These are phyloP conservation scores for Potorous gilbertii DNA, from an alignment of 2,797 vertebrate species.

Conservation along the genomic window DNA sequence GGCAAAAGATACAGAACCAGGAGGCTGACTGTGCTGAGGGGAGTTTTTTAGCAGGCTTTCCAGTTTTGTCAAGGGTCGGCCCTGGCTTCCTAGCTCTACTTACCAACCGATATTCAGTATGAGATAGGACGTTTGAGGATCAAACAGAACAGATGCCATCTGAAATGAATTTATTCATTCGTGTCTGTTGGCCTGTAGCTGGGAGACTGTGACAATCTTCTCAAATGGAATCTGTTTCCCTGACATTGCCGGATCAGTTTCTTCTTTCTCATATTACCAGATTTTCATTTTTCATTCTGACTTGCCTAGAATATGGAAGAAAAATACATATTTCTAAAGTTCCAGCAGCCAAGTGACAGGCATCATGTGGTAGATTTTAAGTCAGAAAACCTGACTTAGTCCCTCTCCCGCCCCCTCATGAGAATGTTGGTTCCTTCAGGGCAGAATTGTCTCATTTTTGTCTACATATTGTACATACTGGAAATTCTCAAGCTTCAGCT, in stretches of 20 bases:
- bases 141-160: neutral
- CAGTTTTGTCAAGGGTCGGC: neutral
- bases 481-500: neutral
- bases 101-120: neutral
- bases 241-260: neutral
- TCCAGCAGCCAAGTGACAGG: neutral
- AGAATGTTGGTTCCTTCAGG: neutral
- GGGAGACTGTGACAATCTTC: neutral
- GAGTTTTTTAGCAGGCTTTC: neutral
- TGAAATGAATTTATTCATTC: neutral
- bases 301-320: neutral
- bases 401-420: neutral
- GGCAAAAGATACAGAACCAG: neutral
- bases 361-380: neutral
- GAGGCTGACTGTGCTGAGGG: neutral
- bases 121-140: neutral
- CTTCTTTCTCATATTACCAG: neutral
- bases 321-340: neutral
- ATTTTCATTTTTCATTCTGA: neutral
- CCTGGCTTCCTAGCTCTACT: neutral
- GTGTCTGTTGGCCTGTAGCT: neutral
- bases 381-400: neutral
- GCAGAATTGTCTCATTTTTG: neutral
- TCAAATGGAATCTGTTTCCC: neutral
- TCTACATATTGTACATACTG: neutral